Conservation (phyloP, 2,888 invertebrate genomes). For the Strigamia crassipes region DNA sequence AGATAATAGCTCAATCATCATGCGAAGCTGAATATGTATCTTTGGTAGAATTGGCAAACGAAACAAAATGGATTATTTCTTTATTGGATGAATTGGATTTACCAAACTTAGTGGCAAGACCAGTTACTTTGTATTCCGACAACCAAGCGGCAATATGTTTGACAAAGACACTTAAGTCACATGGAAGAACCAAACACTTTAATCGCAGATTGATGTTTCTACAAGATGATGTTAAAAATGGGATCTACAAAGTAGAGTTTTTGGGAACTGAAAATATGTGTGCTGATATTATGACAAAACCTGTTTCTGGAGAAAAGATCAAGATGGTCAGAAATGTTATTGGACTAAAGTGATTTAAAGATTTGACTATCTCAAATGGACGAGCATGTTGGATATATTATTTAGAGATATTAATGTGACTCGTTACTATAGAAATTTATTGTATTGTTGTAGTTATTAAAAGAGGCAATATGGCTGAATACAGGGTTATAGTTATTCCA, state of each 20-base stretch:
- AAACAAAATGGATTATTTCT: not conserved
- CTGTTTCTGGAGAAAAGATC: no score
- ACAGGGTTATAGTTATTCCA: no score
- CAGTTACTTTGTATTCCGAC: not conserved
- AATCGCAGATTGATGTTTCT: slow-evolving; percentile 19
- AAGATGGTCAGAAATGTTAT: no score
- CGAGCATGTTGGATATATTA: no score
- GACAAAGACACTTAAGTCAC: not conserved
- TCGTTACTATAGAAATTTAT: no score
- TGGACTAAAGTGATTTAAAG: not conserved
- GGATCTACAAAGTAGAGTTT: not conserved
- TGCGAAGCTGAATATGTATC: slow-evolving; percentile 33
- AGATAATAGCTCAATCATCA: slow-evolving; percentile 29
- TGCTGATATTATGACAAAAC: not conserved
- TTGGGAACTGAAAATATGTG: not conserved
- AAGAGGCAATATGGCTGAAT: no score
- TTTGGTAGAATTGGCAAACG: not conserved
- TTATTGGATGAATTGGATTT: not conserved
- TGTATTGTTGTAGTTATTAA: no score
- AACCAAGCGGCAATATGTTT: not conserved
- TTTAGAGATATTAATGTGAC: no score
- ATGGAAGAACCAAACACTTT: slow-evolving; percentile 43
- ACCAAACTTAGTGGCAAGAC: not conserved
- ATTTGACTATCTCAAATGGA: not conserved
- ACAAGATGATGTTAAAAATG: not conserved